Evolutionary conservation across 2,113 vertebrate genomes (phyloP).

Genomic region (Sinocyclocheilus grahami): DNA sequence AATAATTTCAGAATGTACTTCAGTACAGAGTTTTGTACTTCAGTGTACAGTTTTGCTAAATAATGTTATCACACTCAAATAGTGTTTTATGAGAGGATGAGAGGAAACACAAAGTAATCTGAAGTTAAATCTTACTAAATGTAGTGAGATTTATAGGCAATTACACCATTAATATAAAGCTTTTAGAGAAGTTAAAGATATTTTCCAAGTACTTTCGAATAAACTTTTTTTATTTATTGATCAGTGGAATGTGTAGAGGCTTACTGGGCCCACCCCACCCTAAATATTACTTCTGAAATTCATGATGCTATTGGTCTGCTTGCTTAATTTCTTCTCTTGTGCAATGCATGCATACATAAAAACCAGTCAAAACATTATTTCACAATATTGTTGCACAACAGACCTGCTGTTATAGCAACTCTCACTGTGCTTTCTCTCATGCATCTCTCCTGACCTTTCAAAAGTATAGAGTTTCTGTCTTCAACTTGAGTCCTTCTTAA

Average conservation of each 20-base stretch:
- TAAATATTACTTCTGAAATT: not conserved
- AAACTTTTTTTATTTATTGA: not conserved
- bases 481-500: conserved; percentile 75
- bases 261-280: not conserved
- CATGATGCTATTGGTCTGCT: conserved; percentile 3
- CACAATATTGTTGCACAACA: conserved; percentile 55
- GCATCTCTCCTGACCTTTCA: conserved; percentile 76
- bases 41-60: not conserved
- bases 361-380: conserved; percentile 19
- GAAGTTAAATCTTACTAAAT: not conserved
- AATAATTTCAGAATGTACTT: not conserved
- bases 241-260: not conserved
- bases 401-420: not conserved
- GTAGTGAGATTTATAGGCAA: not conserved
- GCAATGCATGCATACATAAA: conserved; percentile 12
- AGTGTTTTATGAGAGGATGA: not conserved
- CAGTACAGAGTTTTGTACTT: too few species aligned
- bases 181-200: not conserved
- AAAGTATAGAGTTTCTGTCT: conserved; percentile 79
- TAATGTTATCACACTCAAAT: not conserved
- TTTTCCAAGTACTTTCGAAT: not conserved
- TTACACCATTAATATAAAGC: not conserved
- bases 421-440: conserved; percentile 45
- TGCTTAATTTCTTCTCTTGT: conserved; percentile 12
- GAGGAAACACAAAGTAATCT: not conserved